phyloP scores from a whole-genome alignment of 2,888 invertebrate species.

The Piscicola geometra region DNA sequence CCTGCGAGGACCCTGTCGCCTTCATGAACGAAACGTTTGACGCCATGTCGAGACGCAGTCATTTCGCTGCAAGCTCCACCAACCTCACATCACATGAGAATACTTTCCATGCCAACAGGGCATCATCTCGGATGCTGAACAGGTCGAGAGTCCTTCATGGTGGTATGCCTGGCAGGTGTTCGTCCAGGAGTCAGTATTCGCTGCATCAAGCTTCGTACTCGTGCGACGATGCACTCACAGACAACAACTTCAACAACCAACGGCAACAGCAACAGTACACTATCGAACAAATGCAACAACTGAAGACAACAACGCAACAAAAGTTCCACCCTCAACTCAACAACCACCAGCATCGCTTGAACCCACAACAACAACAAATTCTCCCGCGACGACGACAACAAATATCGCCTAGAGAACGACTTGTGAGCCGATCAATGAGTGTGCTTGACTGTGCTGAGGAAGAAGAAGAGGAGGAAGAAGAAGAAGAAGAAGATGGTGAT shows the following conservation, averaged over 20 bases:
- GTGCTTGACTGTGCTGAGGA: background rate
- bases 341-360: too few relatives aligned
- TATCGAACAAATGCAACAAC: too few relatives aligned
- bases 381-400: too few relatives aligned
- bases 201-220: too few relatives aligned
- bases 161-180: background rate
- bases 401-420: too few relatives aligned
- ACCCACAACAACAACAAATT: too few relatives aligned
- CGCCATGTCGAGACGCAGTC: slow-evolving; percentile 38
- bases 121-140: background rate
- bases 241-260: too few relatives aligned
- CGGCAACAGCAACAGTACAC: too few relatives aligned
- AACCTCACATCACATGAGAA: background rate
- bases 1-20: slow-evolving; percentile 40
- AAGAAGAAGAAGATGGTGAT: background rate
- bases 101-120: background rate
- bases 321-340: too few relatives aligned
- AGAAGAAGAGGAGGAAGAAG: slow-evolving; percentile 11
- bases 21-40: slow-evolving; percentile 42
- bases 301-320: too few relatives aligned
- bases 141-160: background rate
- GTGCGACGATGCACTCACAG: too few relatives aligned
- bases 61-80: background rate
- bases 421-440: background rate
- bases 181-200: background rate